A percentile compares a stretch with the other conserved stretches of the same genome.
Conservation (phyloP, 2,888 invertebrate species). For the Mesorhabditis sp. region DNA sequence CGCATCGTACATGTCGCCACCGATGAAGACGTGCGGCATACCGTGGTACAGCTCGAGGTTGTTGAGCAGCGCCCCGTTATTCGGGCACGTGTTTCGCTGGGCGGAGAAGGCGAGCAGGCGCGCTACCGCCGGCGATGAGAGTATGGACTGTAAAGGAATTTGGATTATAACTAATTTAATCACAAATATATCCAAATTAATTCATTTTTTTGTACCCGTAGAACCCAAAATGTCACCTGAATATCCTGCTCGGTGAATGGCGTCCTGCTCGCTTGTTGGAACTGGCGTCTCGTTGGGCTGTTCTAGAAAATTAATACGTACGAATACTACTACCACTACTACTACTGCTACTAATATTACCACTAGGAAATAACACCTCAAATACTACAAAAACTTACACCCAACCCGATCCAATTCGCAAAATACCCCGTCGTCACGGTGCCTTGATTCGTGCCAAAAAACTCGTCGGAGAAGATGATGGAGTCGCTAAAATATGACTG, state of each 20-base stretch:
- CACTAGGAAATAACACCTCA: neutral
- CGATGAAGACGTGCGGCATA: conserved; percentile 1
- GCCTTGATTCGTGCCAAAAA: conserved; percentile 46
- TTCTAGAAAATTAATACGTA: neutral
- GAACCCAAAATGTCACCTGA: conserved; percentile 14
- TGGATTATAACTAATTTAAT: no score
- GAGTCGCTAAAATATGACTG: conserved; percentile 24
- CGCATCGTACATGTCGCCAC: neutral
- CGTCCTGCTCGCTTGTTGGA: neutral
- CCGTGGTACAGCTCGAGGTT: neutral
- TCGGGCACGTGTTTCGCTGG: no score
- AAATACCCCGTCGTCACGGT: conserved; percentile 48
- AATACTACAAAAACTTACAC: neutral
- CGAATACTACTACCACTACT: no score
- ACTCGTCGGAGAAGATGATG: conserved; percentile 47
- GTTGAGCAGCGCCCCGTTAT: no score
- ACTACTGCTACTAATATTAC: neutral
- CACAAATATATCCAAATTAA: no score
- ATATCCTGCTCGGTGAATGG: conserved; percentile 4
- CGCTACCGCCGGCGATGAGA: no score
- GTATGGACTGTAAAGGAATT: no score
- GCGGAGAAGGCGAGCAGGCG: no score
- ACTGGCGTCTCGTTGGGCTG: neutral
- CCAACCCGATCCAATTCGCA: conserved; percentile 33
- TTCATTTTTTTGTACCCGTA: no score